Conservation (phyloP, 37 sponge, comb jelly and placozoan genomes). For the Agelas oroides region DNA sequence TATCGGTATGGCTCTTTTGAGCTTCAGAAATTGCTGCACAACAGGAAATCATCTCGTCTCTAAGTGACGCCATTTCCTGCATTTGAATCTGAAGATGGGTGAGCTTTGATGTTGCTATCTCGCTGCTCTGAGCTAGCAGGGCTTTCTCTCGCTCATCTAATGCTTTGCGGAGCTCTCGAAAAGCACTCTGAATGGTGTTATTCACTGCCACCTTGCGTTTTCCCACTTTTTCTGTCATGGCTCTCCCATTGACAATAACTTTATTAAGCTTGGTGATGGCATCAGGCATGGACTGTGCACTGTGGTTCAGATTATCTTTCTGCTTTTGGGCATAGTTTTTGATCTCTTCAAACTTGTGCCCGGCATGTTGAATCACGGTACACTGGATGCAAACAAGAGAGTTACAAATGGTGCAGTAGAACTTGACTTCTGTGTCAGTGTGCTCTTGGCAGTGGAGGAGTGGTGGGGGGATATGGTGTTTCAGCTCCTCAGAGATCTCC, state of each 20-base stretch:
- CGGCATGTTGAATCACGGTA: constrained; percentile 8
- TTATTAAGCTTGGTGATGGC: constrained; percentile 16
- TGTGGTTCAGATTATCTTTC: not conserved
- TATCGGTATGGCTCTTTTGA: not conserved
- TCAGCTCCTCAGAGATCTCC: not conserved
- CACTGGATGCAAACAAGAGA: constrained; percentile 13
- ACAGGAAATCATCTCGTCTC: not conserved
- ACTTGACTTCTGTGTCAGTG: not conserved
- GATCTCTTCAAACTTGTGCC: not conserved
- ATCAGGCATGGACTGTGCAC: not conserved
- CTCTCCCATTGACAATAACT: not conserved
- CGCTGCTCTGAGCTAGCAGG: not conserved
- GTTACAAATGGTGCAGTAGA: constrained; percentile 23
- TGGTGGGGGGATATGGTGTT: not conserved
- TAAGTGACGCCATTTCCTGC: constrained; percentile 24
- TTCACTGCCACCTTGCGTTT: not conserved
- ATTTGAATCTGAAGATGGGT: not conserved
- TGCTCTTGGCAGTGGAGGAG: constrained; percentile 12
- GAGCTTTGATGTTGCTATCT: not conserved
- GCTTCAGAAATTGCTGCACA: not conserved
- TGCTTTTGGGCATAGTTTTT: not conserved
- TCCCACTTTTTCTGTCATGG: not conserved
- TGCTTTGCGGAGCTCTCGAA: not conserved
- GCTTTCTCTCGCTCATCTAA: constrained; percentile 11
- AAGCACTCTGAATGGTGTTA: not conserved